These are phyloP conservation scores for Aphodius sticticus DNA, from an alignment of 2,888 invertebrate species.

Conservation along the genomic window DNA sequence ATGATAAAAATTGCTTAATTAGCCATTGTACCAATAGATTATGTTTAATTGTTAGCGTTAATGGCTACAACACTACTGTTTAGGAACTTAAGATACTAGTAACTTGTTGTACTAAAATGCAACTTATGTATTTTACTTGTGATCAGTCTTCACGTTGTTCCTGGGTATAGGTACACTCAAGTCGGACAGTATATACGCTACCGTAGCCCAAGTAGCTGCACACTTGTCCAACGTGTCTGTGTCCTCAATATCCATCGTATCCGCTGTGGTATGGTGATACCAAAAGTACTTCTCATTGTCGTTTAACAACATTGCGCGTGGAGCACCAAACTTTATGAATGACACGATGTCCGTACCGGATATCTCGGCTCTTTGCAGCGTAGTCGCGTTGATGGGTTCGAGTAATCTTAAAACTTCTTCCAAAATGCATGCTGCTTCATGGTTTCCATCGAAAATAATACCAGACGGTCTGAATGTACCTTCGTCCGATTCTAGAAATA, in stretches of 20 bases:
- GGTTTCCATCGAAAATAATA: constrained; percentile 70
- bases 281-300: constrained; percentile 75
- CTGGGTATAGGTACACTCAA: constrained; percentile 73
- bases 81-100: too few relatives aligned
- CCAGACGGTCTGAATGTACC: constrained; percentile 82
- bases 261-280: constrained; percentile 82
- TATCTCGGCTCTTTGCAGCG: constrained; percentile 61
- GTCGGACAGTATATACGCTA: constrained; percentile 81
- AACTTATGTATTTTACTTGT: too few relatives aligned
- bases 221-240: constrained; percentile 74
- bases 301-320: constrained; percentile 74
- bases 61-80: too few relatives aligned
- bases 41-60: too few relatives aligned
- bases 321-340: constrained; percentile 72
- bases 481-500: constrained; percentile 84
- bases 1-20: background rate
- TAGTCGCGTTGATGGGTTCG: constrained; percentile 72
- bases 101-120: too few relatives aligned
- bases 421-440: constrained; percentile 71
- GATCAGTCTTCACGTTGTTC: constrained; percentile 30
- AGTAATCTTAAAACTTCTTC: constrained; percentile 74
- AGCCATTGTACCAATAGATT: background rate
- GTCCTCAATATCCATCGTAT: constrained; percentile 80
- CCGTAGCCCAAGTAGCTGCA: constrained; percentile 80
- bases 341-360: constrained; percentile 75